Percentiles rank a stretch among this genome's conserved stretches.
Evolutionary conservation across 2,797 vertebrate species (phyloP).

Genomic region (Pyrocephalus nanus): DNA sequence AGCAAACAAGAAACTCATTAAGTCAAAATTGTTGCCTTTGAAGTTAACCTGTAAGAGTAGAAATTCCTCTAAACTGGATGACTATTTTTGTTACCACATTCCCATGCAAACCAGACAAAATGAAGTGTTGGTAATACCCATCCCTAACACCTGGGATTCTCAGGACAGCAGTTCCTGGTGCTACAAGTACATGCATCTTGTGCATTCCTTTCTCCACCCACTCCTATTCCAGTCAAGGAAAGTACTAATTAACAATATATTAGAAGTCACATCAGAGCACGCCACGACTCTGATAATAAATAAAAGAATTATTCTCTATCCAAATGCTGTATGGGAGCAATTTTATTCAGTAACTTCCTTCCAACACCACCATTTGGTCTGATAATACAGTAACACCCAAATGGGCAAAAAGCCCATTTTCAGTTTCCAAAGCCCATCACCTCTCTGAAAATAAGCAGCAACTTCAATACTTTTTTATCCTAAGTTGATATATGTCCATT

Average conservation of each 20-base stretch:
- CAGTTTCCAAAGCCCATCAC: neutral
- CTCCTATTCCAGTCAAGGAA: neutral
- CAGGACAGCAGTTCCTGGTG: neutral
- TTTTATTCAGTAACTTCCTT: neutral
- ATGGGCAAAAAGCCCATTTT: neutral
- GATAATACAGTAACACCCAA: neutral
- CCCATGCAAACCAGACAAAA: neutral
- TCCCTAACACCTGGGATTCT: neutral
- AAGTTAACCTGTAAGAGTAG: neutral
- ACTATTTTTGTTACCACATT: neutral
- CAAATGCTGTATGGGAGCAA: neutral
- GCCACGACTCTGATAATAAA: neutral
- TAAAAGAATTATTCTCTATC: neutral
- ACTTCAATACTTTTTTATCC: neutral
- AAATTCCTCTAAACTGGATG: neutral
- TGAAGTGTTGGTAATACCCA: neutral
- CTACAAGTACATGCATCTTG: neutral
- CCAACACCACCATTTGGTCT: neutral
- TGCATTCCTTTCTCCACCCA: slow-evolving; percentile 23
- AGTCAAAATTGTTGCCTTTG: neutral
- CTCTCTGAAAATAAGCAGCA: neutral
- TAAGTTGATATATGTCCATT: neutral
- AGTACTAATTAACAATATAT: slow-evolving; percentile 9
- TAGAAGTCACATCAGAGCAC: neutral
- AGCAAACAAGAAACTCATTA: neutral